phyloP scores from a whole-genome alignment of 2,797 vertebrate species.

The Gobio occitaniae region DNA sequence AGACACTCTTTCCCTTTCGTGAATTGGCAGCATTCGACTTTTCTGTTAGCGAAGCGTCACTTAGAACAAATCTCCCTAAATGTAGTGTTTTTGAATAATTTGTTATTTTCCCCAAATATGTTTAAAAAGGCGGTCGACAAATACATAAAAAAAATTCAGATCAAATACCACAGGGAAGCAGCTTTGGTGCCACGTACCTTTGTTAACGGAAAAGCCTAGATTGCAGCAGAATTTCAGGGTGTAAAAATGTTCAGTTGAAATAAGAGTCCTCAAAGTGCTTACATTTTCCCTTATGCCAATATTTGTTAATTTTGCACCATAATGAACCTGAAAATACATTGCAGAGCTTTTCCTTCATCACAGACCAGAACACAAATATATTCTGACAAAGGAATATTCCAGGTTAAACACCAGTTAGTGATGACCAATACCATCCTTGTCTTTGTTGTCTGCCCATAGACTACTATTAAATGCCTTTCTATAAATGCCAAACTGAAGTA shows the following conservation, averaged over 20 bases:
- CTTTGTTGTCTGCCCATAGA: neutral
- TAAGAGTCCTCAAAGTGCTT: conserved; percentile 73
- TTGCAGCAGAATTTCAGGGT: conserved; percentile 34
- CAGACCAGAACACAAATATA: conserved; percentile 53
- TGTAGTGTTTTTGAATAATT: conserved; percentile 25
- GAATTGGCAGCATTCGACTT: conserved; percentile 43
- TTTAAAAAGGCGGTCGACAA: conserved; percentile 28
- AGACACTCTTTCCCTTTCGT: conserved; percentile 49
- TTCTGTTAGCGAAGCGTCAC: conserved; percentile 21
- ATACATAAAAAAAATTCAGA: conserved; percentile 15
- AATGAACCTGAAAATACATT: conserved; percentile 62
- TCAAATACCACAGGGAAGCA: conserved; percentile 67
- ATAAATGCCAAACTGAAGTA: neutral
- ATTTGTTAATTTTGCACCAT: conserved; percentile 48
- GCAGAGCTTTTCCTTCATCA: conserved; percentile 74
- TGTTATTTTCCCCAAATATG: conserved; percentile 22
- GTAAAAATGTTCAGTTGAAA: conserved; percentile 25
- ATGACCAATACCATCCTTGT: neutral
- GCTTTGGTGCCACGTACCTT: conserved; percentile 62
- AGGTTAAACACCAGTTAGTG: conserved; percentile 1
- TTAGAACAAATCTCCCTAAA: conserved; percentile 25
- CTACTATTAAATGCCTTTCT: neutral
- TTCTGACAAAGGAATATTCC: conserved; percentile 39
- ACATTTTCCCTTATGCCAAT: conserved; percentile 17
- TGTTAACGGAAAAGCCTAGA: conserved; percentile 65